Base-by-base conservation (phyloP, 2,113 vertebrate genomes). In the Albula goreensis region DNA sequence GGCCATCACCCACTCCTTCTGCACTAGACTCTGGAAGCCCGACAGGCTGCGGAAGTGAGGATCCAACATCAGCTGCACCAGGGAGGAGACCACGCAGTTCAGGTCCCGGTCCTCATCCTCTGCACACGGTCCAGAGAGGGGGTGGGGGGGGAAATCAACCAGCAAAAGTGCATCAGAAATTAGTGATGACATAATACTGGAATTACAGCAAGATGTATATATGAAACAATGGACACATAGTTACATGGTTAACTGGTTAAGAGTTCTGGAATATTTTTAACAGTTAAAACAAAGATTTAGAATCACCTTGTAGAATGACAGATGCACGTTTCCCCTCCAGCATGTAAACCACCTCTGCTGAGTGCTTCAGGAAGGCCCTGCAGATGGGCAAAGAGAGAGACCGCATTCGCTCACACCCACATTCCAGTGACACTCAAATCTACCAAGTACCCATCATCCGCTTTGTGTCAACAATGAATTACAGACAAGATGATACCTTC, bases 1-100 rank as follows among this genome's bases (percentile, higher is more conserved):
- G 19, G 97, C 96, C 97, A 99, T 99, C 92, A 99, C 98, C 98
- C 98, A 99, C 89, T 99, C 98, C 93, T 99, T 99, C 94, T 99
- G 98, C 85, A 99, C 95, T 89, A 99, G 95, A 92, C 97, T 97
- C 93, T 99, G 98, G 92, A 99, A 99, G 80, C 98, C 98, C 80
- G 89, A 87, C n/a, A 97, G 95, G 86, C 97, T 99, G 88, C 98
- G 95, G 87, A 96, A 99, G 87, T 98, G 95, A 78, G 98, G 97
- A 88, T 99, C 98, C 94, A 97, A 90, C 97, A 99, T 98, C 90
- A 99, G 91, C 95, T 99, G 98, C 80, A 99, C 92, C 84, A 99
- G 93, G 49, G 97, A 97, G 81, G 98, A 96, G 81, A 97, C 91
- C 15, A 97, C 90, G 88, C 98, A 99, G 94, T 95, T 98, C 92